Percentiles rank a stretch among this genome's conserved stretches.
These are phyloP conservation scores for Hyppa rectilinea DNA, from an alignment of 2,888 invertebrate genomes.

Conservation along the genomic window DNA sequence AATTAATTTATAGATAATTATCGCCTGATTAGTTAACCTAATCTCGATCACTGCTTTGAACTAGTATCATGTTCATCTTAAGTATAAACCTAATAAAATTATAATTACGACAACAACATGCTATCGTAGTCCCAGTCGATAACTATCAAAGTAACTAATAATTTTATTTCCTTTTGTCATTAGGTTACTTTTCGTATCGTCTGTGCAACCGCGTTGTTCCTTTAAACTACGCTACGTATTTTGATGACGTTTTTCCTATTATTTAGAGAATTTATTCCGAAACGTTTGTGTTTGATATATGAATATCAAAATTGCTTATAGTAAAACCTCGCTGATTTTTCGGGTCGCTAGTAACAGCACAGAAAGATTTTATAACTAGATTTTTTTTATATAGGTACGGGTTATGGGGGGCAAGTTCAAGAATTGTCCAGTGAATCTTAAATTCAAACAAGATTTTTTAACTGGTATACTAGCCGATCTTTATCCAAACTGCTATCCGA, in stretches of 20 bases:
- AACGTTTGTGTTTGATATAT: not conserved
- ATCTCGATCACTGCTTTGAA: constrained; percentile 34
- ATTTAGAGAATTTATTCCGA: not conserved
- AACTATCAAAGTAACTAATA: constrained; percentile 5
- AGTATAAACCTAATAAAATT: constrained; percentile 16
- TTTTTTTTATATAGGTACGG: too few relatives aligned
- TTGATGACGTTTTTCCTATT: not conserved
- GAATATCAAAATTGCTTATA: not conserved
- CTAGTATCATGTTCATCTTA: constrained; percentile 35
- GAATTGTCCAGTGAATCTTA: not conserved
- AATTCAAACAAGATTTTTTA: not conserved
- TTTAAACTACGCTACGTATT: not conserved
- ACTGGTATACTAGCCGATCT: not conserved
- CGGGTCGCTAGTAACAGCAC: not conserved
- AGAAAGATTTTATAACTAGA: not conserved
- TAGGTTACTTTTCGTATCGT: not conserved
- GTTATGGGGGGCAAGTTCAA: not conserved
- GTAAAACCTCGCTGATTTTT: not conserved
- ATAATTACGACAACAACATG: not conserved
- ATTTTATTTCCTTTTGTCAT: not conserved
- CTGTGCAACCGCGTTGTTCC: not conserved
- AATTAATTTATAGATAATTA: constrained; percentile 44
- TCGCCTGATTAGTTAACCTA: constrained; percentile 29
- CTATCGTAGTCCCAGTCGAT: constrained; percentile 17
- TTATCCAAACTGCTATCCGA: not conserved